phyloP scores from a whole-genome alignment of 2,797 vertebrate species.

The Macrochelys suwanniensis region DNA sequence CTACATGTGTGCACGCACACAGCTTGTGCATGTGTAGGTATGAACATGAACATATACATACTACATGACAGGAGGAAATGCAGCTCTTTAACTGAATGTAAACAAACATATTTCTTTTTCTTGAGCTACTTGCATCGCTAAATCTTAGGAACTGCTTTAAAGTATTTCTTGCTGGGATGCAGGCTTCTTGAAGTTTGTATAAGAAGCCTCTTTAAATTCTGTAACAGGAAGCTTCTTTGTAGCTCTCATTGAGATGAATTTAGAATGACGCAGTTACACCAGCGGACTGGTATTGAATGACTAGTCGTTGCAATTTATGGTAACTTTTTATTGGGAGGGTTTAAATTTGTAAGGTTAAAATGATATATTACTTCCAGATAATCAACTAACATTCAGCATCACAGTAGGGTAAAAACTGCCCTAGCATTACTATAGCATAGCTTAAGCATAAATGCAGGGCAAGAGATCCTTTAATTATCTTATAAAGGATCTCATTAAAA shows the following conservation, averaged over 20 bases:
- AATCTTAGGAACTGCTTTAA: slow-evolving; percentile 38
- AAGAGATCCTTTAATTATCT: slow-evolving; percentile 56
- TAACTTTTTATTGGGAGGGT: slow-evolving; percentile 60
- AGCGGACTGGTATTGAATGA: not conserved
- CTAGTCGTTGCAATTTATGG: slow-evolving; percentile 51
- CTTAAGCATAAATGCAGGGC: slow-evolving; percentile 63
- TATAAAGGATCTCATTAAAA: slow-evolving; percentile 58
- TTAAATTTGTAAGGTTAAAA: slow-evolving; percentile 66
- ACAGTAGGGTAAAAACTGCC: slow-evolving; percentile 26
- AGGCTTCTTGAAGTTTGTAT: slow-evolving; percentile 56
- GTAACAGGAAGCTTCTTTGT: not conserved
- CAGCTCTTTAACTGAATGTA: not conserved
- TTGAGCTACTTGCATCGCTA: slow-evolving; percentile 50
- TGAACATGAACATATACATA: not conserved
- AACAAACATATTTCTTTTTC: slow-evolving; percentile 25
- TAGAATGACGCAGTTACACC: not conserved
- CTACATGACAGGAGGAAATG: not conserved
- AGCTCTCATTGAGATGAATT: slow-evolving; percentile 13
- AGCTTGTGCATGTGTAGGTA: no score
- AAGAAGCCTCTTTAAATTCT: slow-evolving; percentile 26
- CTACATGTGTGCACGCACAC: no score
- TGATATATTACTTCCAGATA: slow-evolving; percentile 70
- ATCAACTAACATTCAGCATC: slow-evolving; percentile 43
- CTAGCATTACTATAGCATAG: slow-evolving; percentile 12
- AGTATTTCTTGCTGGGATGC: slow-evolving; percentile 4